phyloP scores from a whole-genome alignment of 1,140 invertebrate species.

The Tetramorium parvispinum region DNA sequence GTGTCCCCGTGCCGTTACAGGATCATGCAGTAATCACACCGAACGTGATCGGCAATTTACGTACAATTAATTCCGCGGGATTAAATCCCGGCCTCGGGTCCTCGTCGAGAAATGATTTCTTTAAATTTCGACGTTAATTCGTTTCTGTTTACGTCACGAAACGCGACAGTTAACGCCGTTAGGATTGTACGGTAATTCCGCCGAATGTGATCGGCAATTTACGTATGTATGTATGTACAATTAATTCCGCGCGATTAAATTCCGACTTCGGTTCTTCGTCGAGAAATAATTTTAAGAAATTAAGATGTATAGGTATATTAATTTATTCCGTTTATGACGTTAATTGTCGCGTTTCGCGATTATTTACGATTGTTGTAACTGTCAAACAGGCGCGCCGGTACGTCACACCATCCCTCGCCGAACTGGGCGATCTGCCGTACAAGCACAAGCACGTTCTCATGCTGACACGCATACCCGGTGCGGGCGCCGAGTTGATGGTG shows the following conservation, averaged over 20 bases:
- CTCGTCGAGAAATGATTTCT: not conserved
- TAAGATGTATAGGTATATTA: no score
- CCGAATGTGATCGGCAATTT: not conserved
- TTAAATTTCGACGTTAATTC: not conserved
- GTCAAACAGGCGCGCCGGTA: conserved; percentile 70
- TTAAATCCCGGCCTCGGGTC: no score
- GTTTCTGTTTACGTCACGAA: not conserved
- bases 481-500: conserved; percentile 89
- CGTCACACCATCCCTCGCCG: conserved; percentile 87
- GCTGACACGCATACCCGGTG: conserved; percentile 88
- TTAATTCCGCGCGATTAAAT: no score
- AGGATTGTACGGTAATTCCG: not conserved
- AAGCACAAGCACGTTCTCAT: conserved; percentile 87
- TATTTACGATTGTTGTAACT: conserved; percentile 2
- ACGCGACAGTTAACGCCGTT: not conserved
- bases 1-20: not conserved
- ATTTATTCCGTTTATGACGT: no score
- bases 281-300: no score
- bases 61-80: not conserved
- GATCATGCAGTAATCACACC: not conserved
- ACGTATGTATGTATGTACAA: no score
- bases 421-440: conserved; percentile 84
- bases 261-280: no score
- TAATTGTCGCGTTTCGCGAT: not conserved
- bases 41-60: not conserved